Conservation (phyloP, 2,797 vertebrate species). For the Rhynchotus rufescens region DNA sequence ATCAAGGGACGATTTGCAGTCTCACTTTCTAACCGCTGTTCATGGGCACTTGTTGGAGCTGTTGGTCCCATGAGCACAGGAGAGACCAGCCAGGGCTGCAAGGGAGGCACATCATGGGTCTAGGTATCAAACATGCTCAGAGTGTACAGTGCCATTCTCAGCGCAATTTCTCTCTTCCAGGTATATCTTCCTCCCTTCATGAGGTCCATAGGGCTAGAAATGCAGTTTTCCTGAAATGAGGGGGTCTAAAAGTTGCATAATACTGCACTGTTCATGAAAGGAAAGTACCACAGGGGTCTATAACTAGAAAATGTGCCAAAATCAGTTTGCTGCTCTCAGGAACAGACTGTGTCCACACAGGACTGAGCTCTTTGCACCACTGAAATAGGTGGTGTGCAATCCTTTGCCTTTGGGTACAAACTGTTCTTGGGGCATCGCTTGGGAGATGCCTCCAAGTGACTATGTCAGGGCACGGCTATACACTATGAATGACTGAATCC, state of each 20-base stretch:
- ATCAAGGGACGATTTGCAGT: no score
- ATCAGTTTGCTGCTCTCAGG: not conserved
- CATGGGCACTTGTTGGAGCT: no score
- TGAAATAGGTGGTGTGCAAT: not conserved
- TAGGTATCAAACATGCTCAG: no score
- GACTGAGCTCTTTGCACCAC: not conserved
- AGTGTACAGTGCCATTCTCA: no score
- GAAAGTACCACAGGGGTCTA: not conserved
- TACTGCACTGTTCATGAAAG: no score
- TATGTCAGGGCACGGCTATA: not conserved
- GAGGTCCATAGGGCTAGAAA: not conserved
- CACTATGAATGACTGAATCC: not conserved
- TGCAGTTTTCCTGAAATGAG: not conserved
- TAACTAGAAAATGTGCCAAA: not conserved
- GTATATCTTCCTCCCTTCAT: not conserved
- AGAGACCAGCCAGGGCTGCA: no score
- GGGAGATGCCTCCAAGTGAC: not conserved
- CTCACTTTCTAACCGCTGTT: no score
- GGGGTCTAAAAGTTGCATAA: not conserved
- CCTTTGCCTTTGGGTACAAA: not conserved
- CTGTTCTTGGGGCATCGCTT: not conserved
- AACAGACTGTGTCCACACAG: not conserved
- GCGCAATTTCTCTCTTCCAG: accelerated
- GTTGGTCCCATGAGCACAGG: no score
- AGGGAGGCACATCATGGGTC: no score